These are phyloP conservation scores for Bombus confusus DNA, from an alignment of 1,140 invertebrate genomes.

Conservation along the genomic window DNA sequence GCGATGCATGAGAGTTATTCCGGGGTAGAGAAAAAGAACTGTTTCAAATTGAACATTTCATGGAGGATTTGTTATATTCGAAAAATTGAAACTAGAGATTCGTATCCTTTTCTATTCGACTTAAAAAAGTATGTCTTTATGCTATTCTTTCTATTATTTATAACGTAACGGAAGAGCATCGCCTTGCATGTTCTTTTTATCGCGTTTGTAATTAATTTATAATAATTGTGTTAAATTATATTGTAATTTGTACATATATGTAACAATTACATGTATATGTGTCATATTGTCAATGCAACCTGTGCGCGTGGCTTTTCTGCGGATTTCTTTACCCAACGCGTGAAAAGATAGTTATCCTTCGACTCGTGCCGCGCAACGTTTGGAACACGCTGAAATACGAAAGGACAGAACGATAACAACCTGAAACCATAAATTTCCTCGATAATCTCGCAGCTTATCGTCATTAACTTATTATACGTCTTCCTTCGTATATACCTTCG, in stretches of 20 bases:
- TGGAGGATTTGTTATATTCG: background rate
- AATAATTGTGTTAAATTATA: background rate
- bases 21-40: too few species aligned
- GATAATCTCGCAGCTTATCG: too few species aligned
- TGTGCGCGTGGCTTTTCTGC: background rate
- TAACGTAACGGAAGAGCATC: background rate
- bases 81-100: background rate
- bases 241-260: conserved; percentile 25
- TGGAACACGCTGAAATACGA: background rate
- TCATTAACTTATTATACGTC: too few species aligned
- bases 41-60: background rate
- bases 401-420: too few species aligned
- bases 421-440: background rate
- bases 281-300: background rate
- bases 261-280: background rate
- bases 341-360: background rate
- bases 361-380: background rate
- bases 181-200: too few species aligned
- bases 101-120: background rate
- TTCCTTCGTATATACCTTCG: too few species aligned
- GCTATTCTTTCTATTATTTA: background rate
- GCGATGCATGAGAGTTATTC: background rate
- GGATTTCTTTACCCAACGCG: background rate
- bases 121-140: background rate
- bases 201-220: background rate